These are phyloP conservation scores for Paracentrotus lividus DNA, from an alignment of 53 echinoderm and acorn worm genomes.

Conservation along the genomic window DNA sequence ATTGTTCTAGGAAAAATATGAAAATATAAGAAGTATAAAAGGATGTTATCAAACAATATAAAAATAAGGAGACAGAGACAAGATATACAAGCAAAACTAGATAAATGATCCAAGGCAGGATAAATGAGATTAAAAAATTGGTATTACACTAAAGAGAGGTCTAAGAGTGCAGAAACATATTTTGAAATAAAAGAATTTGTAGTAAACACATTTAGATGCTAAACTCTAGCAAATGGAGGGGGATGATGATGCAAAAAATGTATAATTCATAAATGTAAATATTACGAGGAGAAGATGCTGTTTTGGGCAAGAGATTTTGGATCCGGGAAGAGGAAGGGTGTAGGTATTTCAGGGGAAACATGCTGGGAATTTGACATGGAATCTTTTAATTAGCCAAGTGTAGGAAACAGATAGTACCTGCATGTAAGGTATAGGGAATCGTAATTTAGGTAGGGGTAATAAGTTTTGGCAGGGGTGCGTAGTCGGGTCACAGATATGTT, in stretches of 20 bases:
- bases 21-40: no score
- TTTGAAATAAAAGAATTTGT: no score
- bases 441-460: conserved; percentile 13
- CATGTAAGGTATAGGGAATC: conserved; percentile 24
- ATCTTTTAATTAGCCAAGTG: conserved; percentile 59
- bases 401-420: conserved; percentile 44
- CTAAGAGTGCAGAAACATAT: neutral
- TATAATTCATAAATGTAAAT: neutral
- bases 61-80: no score
- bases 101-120: no score
- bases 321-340: neutral
- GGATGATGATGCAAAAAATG: conserved; percentile 17
- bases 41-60: no score
- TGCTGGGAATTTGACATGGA: conserved; percentile 43
- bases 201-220: no score
- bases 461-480: conserved; percentile 7
- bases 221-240: neutral
- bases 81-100: no score
- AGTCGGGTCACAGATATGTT: neutral
- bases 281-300: neutral
- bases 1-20: no score
- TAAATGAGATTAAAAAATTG: neutral
- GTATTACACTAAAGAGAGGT: neutral
- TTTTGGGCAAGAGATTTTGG: neutral
- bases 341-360: conserved; percentile 6